Percentiles rank a stretch among this genome's conserved stretches.
These are phyloP conservation scores for Phrynocephalus forsythii DNA, from an alignment of 2,797 vertebrate species.

Conservation along the genomic window DNA sequence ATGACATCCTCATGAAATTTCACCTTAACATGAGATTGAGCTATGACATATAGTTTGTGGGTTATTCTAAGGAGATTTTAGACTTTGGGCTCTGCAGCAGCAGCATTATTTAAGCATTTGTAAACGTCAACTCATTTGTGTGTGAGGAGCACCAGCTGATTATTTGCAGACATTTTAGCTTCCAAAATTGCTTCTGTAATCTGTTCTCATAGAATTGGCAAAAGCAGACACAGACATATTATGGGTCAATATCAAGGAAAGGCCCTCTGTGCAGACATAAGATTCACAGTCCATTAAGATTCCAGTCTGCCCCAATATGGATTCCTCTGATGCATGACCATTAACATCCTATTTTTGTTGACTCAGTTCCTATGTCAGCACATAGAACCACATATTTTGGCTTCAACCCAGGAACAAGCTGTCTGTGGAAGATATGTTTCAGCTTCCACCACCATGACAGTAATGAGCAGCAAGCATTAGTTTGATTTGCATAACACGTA, in stretches of 20 bases:
- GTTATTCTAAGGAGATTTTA: constrained; percentile 74
- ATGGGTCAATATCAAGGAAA: constrained; percentile 80
- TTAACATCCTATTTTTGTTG: constrained; percentile 88
- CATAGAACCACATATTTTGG: constrained; percentile 86
- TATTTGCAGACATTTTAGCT: constrained; percentile 74
- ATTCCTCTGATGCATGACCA: constrained; percentile 89
- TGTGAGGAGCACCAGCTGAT: constrained; percentile 77
- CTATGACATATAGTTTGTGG: constrained; percentile 61
- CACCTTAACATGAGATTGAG: constrained; percentile 68
- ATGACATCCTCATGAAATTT: constrained; percentile 58
- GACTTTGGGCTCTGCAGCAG: constrained; percentile 59
- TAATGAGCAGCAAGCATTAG: constrained; percentile 96
- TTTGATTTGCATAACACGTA: constrained; percentile 97
- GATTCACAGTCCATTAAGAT: constrained; percentile 83
- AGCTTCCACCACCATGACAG: constrained; percentile 91
- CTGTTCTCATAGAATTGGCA: constrained; percentile 71
- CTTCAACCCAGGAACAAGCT: constrained; percentile 87
- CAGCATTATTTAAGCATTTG: constrained; percentile 80
- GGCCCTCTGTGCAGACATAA: constrained; percentile 72
- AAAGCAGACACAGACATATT: constrained; percentile 68
- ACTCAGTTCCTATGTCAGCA: constrained; percentile 96
- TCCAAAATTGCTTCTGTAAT: constrained; percentile 74
- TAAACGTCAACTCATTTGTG: constrained; percentile 76
- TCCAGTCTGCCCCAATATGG: constrained; percentile 83
- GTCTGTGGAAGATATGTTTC: constrained; percentile 92